These are phyloP conservation scores for Leucoraja ocellata DNA, from an alignment of 2,797 vertebrate genomes.

Conservation along the genomic window DNA sequence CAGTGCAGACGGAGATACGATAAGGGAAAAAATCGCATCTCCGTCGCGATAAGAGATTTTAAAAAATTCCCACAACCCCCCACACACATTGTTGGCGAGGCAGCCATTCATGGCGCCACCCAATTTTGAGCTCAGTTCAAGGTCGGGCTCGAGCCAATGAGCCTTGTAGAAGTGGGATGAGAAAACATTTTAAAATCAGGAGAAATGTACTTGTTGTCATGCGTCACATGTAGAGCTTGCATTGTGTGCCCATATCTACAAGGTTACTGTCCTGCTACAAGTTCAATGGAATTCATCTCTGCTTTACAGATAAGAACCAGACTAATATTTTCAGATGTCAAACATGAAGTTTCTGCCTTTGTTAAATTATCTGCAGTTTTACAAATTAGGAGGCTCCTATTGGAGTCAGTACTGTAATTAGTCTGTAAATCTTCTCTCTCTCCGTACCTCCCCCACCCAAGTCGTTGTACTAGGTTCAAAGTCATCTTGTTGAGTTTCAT, in stretches of 20 bases:
- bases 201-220: not conserved
- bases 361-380: not conserved
- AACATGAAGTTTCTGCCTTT: not conserved
- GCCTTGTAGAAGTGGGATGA: not conserved
- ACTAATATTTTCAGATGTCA: not conserved
- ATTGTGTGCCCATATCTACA: not conserved
- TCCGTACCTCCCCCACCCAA: too few relatives aligned
- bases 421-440: not conserved
- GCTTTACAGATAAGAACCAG: not conserved
- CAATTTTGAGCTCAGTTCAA: not conserved
- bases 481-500: too few relatives aligned
- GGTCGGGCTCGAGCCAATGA: not conserved
- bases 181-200: not conserved
- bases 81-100: too few relatives aligned
- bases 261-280: not conserved
- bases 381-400: not conserved
- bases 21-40: too few relatives aligned
- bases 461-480: too few relatives aligned
- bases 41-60: too few relatives aligned
- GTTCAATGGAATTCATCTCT: not conserved
- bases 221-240: not conserved
- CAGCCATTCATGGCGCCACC: too few relatives aligned
- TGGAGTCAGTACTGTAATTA: not conserved
- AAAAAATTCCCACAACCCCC: too few relatives aligned
- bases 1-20: too few relatives aligned